These are phyloP conservation scores for Plumapathes pennacea DNA, from an alignment of 92 coral and sea anemone genomes.

Conservation along the genomic window DNA sequence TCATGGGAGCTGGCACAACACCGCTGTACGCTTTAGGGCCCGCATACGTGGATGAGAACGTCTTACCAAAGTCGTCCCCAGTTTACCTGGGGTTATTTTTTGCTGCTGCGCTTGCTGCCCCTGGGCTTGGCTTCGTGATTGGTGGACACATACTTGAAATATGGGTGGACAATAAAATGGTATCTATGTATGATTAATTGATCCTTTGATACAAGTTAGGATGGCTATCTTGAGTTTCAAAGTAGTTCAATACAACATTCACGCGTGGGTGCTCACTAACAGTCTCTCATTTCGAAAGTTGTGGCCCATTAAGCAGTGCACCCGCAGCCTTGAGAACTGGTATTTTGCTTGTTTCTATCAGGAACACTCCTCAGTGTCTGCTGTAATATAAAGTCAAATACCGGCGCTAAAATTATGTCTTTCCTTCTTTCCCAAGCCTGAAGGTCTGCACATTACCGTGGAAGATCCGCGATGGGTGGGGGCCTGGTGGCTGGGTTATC, in stretches of 20 bases:
- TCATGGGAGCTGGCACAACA: conserved; percentile 76
- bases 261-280: not conserved
- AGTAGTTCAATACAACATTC: not conserved
- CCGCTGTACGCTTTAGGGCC: conserved; percentile 64
- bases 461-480: conserved; percentile 75
- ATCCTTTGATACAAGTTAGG: too few relatives aligned
- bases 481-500: conserved; percentile 86
- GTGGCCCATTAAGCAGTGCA: too few relatives aligned
- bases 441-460: conserved; percentile 38
- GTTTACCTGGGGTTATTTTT: conserved; percentile 62
- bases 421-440: conserved; percentile 43
- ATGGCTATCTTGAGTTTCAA: not conserved
- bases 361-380: too few relatives aligned
- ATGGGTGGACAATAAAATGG: conserved; percentile 64
- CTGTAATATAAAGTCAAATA: too few relatives aligned
- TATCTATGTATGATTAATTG: too few relatives aligned
- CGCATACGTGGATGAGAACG: conserved; percentile 74
- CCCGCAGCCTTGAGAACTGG: too few relatives aligned
- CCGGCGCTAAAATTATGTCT: too few relatives aligned
- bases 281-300: not conserved
- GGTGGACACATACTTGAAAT: conserved; percentile 59
- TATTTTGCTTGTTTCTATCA: too few relatives aligned
- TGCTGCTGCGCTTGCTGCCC: conserved; percentile 59
- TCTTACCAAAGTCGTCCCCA: conserved; percentile 63
- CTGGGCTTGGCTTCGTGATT: conserved; percentile 68